phyloP scores from a whole-genome alignment of 2,113 vertebrate species.

The Delphinus delphis region DNA sequence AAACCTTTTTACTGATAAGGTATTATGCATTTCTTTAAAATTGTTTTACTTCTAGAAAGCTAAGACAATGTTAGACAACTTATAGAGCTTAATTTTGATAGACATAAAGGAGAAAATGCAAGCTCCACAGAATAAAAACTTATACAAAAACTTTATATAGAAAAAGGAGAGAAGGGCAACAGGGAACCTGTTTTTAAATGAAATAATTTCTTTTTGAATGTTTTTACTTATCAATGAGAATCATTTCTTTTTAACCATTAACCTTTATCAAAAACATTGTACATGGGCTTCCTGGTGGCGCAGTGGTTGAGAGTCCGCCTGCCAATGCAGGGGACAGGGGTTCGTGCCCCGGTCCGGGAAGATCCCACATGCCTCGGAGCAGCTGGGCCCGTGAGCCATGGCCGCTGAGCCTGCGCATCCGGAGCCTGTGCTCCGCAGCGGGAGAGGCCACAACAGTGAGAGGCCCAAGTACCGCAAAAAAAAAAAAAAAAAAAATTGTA shows the following conservation, averaged over 20 bases:
- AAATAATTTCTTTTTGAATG: conserved; percentile 17
- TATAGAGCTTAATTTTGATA: background rate
- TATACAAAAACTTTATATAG: background rate
- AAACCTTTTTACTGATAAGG: background rate
- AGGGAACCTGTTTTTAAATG: background rate
- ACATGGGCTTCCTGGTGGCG: background rate
- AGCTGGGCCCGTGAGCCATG: too few relatives aligned
- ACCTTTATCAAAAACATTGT: background rate
- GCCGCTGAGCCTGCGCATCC: too few relatives aligned
- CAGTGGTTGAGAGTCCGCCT: too few relatives aligned
- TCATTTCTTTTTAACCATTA: background rate
- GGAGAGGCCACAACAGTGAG: too few relatives aligned
- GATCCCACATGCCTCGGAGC: too few relatives aligned
- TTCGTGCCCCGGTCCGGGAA: too few relatives aligned
- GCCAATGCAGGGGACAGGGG: too few relatives aligned
- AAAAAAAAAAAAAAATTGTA: background rate
- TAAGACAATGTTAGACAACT: background rate
- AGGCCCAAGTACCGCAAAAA: too few relatives aligned
- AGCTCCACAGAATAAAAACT: background rate
- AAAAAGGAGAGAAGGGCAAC: background rate
- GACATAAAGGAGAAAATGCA: background rate
- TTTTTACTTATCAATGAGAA: conserved; percentile 6
- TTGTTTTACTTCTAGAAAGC: background rate
- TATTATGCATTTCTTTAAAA: background rate
- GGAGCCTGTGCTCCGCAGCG: too few relatives aligned